Base-by-base conservation (phyloP, 2,797 vertebrate species). In the Xyrichtys novacula region DNA sequence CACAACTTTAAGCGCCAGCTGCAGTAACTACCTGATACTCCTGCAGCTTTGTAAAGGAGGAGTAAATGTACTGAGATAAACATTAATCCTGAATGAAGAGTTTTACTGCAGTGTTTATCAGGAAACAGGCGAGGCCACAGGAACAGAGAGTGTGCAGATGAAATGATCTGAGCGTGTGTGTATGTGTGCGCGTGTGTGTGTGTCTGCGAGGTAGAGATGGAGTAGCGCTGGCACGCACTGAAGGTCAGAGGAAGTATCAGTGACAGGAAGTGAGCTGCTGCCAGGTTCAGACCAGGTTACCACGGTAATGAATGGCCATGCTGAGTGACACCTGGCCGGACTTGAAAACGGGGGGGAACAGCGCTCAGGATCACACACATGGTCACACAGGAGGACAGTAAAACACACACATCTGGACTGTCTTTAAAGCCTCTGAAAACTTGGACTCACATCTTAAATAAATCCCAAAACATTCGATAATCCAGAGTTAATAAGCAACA, bases 161-260 rank as follows among this genome's bases (percentile, higher is more conserved):
- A 43, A 43, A 22, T 25, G 43, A 46, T 22, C 20, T 23, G 23
- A 25, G 36, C 52, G 55, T 67, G 38, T 36, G 53, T 65, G 70
- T 63, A 55, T 71, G 15, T 47, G 23, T 52, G 32, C 58, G 53
- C 63, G 34, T 36, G 56, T 65, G 70, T 62, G 58, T 71, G 17
- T 47, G 23, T 52, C 11, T 64, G 31, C 31, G 42, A 52, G 58
- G 50, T 22, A 25, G 59, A 22, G 71, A 66, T 64, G 69, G 73
- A 78, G 78, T 80, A 68, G 79, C 43, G 65, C 88, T 94, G 93
- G 93, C 93, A 88, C 83, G 70, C 48, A 43, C 92, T 94, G 94
- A 95, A 95, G 94, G 94, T 95, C 94, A 96, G 89, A 67, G 93
- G 94, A 94, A 95, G 94, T 96, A 95, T 96, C 95, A 88, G 90